Percentiles rank a stretch among this genome's conserved stretches.
These are phyloP conservation scores for Bos javanicus DNA, from an alignment of 2,113 vertebrate species.

Conservation along the genomic window DNA sequence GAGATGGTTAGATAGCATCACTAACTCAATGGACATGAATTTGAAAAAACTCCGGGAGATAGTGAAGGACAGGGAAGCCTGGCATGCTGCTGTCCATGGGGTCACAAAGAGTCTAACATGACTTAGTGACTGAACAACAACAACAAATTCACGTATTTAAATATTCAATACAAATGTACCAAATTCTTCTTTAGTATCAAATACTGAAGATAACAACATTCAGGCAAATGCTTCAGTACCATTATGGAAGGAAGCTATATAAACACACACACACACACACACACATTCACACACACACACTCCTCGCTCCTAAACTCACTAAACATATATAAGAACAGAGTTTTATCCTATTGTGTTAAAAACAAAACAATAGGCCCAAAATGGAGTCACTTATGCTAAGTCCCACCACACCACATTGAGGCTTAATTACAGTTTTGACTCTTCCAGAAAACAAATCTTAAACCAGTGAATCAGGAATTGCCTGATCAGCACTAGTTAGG, in stretches of 20 bases:
- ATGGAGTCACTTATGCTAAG: not conserved
- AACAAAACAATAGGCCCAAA: not conserved
- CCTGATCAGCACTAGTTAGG: not conserved
- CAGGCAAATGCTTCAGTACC: not conserved
- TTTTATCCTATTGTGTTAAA: not conserved
- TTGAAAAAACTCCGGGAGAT: not conserved
- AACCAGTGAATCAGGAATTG: not conserved
- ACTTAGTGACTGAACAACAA: not conserved
- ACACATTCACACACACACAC: too few species aligned
- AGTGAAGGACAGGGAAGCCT: not conserved
- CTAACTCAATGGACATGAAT: not conserved
- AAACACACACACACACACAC: not conserved
- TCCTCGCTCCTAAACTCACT: not conserved
- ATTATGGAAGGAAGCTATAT: not conserved
- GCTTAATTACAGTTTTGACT: not conserved
- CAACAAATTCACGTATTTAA: not conserved
- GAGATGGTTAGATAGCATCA: not conserved
- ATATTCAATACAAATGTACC: not conserved
- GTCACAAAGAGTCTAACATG: not conserved
- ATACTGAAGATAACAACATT: not conserved
- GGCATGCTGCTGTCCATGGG: accelerated
- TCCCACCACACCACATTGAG: not conserved
- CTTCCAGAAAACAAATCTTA: not conserved
- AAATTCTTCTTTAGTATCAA: not conserved
- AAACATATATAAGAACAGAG: not conserved